Evolutionary conservation across 2,888 invertebrate genomes (phyloP).

Genomic region (Eilema sororculum): DNA sequence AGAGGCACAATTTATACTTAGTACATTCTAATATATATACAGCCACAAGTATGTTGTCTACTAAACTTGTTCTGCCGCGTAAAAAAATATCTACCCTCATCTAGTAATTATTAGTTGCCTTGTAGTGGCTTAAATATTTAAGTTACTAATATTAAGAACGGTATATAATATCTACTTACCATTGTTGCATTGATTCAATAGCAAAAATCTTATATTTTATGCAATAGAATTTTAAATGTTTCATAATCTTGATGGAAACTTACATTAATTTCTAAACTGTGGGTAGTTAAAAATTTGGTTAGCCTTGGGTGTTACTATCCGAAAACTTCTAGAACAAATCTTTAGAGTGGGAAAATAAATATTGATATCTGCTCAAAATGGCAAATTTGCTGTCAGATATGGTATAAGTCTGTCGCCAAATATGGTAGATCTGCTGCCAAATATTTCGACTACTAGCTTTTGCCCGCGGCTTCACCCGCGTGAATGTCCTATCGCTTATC

Average conservation of each 20-base stretch:
- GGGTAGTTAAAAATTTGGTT: background rate
- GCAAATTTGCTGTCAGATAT: no score
- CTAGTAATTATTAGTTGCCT: background rate
- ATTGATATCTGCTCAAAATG: no score
- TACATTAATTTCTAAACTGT: background rate
- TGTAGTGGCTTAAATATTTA: background rate
- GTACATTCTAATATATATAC: conserved; percentile 37
- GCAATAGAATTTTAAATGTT: background rate
- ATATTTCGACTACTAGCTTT: no score
- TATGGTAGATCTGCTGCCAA: no score
- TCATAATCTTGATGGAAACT: background rate
- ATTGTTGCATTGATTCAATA: background rate
- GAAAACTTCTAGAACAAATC: background rate
- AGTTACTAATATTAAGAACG: background rate
- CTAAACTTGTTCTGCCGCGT: conserved; percentile 23
- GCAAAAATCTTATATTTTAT: background rate
- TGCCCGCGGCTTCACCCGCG: no score
- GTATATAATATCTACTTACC: background rate
- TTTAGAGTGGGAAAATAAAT: background rate
- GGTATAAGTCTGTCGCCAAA: no score
- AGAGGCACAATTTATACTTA: conserved; percentile 62
- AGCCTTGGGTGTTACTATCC: background rate
- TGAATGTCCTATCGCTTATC: no score
- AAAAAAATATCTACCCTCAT: conserved; percentile 50
- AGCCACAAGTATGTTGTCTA: conserved; percentile 35